Percentiles rank a stretch among this genome's conserved stretches.
Evolutionary conservation across 2,888 invertebrate species (phyloP).

Genomic region (Lydus trimaculatus): DNA sequence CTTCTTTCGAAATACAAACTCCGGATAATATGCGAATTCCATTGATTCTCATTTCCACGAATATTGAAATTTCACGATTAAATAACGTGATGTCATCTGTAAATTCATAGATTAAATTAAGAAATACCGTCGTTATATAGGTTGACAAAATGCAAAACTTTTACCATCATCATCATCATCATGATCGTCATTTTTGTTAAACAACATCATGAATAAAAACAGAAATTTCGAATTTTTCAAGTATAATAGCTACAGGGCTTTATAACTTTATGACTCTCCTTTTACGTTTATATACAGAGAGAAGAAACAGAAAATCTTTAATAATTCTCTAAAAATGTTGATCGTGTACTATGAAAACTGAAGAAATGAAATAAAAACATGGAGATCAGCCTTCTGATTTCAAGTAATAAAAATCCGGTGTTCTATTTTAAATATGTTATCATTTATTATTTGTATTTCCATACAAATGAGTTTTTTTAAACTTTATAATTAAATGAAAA

Average conservation of each 20-base stretch:
- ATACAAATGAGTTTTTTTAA: too few relatives aligned
- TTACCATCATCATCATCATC: background rate
- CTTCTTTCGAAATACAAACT: background rate
- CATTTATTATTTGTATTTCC: too few relatives aligned
- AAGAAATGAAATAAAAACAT: too few relatives aligned
- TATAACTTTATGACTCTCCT: background rate
- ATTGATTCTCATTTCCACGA: background rate
- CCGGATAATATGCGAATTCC: background rate
- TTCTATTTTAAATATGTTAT: too few relatives aligned
- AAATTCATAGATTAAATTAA: background rate
- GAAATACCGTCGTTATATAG: background rate
- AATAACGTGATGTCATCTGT: background rate
- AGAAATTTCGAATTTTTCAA: constrained; percentile 34
- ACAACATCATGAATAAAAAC: background rate
- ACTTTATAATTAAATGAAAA: too few relatives aligned
- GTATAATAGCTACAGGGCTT: constrained; percentile 35
- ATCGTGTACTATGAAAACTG: too few relatives aligned
- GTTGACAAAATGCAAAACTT: background rate
- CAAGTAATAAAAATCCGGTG: too few relatives aligned
- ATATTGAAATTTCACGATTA: background rate
- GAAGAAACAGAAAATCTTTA: background rate
- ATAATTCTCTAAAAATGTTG: background rate
- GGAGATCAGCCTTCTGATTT: too few relatives aligned
- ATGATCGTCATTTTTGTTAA: background rate
- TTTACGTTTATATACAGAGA: background rate